Base-by-base conservation (phyloP, 1,140 invertebrate genomes). In the Drosophila subpulchrella region DNA sequence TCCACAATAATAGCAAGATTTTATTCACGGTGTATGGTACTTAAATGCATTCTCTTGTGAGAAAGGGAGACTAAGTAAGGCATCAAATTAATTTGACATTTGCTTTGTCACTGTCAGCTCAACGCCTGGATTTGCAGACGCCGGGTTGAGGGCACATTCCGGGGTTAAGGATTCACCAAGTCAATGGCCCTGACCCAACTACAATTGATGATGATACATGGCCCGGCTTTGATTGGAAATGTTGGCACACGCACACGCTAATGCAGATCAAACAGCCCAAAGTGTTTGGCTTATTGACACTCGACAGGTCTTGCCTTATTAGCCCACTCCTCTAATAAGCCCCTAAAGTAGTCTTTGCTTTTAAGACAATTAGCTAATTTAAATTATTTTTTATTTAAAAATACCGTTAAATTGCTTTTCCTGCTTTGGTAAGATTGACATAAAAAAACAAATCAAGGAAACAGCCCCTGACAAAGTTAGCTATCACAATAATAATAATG, bases 21-120 rank as follows among this genome's bases (percentile, higher is more conserved):
- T 39, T 39, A 39, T 39, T 13, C 4, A 39, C 38, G 5, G 38
- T 39, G 38, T 12, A 39, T 20, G 20, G 20, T 27, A 68, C 46
- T 42, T 58, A 41, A 17, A 38, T 17, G 15, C 38, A 51, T 59
- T 75, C 50, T 44, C 34, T 50, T 34, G 51, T 50, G 47, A n/a
- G 34, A 17, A 24, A 53, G 53, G 59, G 12, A 36, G n/a, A 47
- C 58, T 73, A 82, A 78, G 61, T 78, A 82, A 72, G 59, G 75
- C 75, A 86, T 86, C 78, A 76, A 86, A 88, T 88, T 88, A 88
- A 88, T 88, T 86, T 82, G 75, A 86, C 79, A 86, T 88, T 86
- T 82, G 71, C 83, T 81, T 86, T 86, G 82, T 75, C 75, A 81
- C 75, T 78, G 82, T 71, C 75, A 81, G 67, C 73, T 74, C 73